Conservation (phyloP, 2,797 vertebrate species). For the Gorsachius magnificus region DNA sequence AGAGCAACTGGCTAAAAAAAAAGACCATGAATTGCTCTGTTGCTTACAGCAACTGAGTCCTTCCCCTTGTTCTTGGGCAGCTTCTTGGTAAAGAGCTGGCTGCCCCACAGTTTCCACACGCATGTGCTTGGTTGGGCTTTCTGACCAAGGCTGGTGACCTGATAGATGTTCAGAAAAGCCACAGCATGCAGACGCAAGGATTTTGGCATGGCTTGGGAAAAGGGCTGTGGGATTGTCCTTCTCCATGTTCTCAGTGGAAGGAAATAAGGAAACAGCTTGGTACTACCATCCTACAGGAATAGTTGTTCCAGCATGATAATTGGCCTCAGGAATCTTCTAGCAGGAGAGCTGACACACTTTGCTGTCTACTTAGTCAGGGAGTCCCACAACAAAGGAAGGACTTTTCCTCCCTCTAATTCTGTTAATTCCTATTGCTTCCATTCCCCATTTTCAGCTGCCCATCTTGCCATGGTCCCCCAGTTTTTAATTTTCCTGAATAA, state of each 20-base stretch:
- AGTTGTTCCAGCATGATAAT: neutral
- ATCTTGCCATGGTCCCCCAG: neutral
- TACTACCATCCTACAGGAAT: neutral
- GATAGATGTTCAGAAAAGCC: neutral
- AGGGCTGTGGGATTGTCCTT: neutral
- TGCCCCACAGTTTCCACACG: neutral
- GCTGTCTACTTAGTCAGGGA: neutral
- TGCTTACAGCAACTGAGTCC: neutral
- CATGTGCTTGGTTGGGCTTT: neutral
- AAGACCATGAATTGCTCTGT: neutral
- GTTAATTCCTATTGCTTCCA: neutral
- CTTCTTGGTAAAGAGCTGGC: neutral
- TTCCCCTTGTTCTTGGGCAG: neutral
- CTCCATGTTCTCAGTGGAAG: neutral
- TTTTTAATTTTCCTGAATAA: neutral
- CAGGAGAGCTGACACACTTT: neutral
- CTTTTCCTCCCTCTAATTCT: neutral
- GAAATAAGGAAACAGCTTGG: neutral
- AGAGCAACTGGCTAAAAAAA: neutral
- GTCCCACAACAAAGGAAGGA: neutral
- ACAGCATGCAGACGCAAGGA: neutral
- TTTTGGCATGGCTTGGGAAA: neutral
- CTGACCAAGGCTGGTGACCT: neutral
- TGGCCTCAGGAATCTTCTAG: neutral
- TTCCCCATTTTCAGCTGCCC: neutral